phyloP scores from a whole-genome alignment of 2,797 vertebrate genomes.

The Falco cherrug region DNA sequence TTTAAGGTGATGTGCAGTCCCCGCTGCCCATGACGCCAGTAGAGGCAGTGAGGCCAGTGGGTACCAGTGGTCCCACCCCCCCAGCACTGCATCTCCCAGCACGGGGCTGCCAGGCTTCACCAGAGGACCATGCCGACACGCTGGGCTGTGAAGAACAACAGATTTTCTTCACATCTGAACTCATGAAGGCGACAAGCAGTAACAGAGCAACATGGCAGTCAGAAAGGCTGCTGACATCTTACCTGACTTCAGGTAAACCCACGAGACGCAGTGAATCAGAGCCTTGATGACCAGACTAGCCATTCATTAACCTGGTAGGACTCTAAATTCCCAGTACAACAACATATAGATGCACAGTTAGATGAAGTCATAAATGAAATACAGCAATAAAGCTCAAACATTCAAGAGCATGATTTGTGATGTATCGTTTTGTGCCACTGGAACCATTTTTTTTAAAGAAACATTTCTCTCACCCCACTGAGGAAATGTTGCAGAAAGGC shows the following conservation, averaged over 20 bases:
- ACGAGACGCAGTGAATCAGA: not conserved
- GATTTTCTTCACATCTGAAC: not conserved
- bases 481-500: not conserved
- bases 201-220: not conserved
- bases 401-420: not conserved
- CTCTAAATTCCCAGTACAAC: not conserved
- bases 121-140: fast-evolving
- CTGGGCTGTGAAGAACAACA: not conserved
- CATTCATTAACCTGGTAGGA: not conserved
- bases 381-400: not conserved
- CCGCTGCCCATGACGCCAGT: not conserved
- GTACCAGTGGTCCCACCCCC: fast-evolving
- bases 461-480: not conserved
- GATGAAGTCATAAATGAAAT: not conserved
- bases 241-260: not conserved
- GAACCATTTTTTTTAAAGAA: not conserved
- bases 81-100: not conserved
- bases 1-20: not conserved
- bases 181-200: not conserved
- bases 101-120: not conserved
- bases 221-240: not conserved
- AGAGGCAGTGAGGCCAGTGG: not conserved
- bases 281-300: not conserved
- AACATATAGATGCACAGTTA: not conserved
- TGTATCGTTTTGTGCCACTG: not conserved